Evolutionary conservation across 2,113 vertebrate genomes (phyloP).

Genomic region (Eulacestoma nigropectus): DNA sequence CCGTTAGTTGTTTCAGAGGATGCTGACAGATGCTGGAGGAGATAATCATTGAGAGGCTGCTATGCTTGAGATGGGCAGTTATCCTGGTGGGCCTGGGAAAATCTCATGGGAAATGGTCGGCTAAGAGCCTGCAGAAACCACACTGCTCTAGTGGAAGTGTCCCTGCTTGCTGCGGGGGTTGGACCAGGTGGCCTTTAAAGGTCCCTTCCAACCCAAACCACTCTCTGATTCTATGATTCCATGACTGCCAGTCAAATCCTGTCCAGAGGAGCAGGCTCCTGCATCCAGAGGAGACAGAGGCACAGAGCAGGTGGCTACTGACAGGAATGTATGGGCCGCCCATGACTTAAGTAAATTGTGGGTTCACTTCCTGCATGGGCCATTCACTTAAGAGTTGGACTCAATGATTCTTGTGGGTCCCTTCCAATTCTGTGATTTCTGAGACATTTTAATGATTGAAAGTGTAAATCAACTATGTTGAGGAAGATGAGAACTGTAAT

Average conservation of each 20-base stretch:
- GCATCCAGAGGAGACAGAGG: not conserved
- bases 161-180: not conserved
- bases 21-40: not conserved
- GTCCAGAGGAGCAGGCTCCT: not conserved
- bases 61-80: not conserved
- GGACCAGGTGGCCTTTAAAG: not conserved
- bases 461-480: not conserved
- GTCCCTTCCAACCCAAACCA: not conserved
- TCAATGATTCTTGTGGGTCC: not conserved
- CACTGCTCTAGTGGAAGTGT: not conserved
- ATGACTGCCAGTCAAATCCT: not conserved
- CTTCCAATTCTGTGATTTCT: not conserved
- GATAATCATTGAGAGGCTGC: not conserved
- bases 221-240: not conserved
- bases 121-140: not conserved
- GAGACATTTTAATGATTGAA: not conserved
- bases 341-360: rapidly evolving
- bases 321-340: not conserved
- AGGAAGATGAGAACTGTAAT: not conserved
- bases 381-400: not conserved
- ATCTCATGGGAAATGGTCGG: not conserved
- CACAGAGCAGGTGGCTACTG: not conserved
- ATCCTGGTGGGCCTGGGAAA: not conserved
- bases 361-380: not conserved
- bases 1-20: not conserved